A percentile compares a stretch with the other conserved stretches of the same genome.
phyloP scores from a whole-genome alignment of 2,888 invertebrate genomes.

The Melanophora roralis region DNA sequence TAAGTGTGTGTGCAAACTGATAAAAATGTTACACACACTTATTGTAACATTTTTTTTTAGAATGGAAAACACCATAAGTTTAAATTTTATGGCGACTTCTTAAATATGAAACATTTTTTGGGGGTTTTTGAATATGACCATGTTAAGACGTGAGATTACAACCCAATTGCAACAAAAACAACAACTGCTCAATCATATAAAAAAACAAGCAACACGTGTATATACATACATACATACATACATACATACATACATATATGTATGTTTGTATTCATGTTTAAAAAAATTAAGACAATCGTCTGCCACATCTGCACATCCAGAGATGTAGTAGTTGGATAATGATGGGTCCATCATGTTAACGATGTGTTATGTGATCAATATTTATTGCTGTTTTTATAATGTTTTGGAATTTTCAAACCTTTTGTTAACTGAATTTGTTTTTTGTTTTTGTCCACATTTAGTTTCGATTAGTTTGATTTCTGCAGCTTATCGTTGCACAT shows the following conservation, averaged over 20 bases:
- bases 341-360: constrained; percentile 60
- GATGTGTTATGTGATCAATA: constrained; percentile 63
- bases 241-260: too few species aligned
- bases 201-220: background rate
- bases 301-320: constrained; percentile 50
- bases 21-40: too few species aligned
- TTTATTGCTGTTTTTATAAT: constrained; percentile 48
- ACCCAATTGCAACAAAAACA: constrained; percentile 32
- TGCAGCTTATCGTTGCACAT: constrained; percentile 71
- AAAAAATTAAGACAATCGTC: constrained; percentile 55
- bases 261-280: constrained; percentile 38
- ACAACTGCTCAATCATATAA: background rate
- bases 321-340: constrained; percentile 59
- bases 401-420: constrained; percentile 4
- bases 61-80: constrained; percentile 16
- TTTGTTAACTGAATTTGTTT: background rate
- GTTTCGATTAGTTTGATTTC: constrained; percentile 60
- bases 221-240: too few species aligned
- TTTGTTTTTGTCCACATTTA: constrained; percentile 41
- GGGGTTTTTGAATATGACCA: constrained; percentile 37
- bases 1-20: too few species aligned
- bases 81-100: constrained; percentile 28
- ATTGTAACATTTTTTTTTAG: too few species aligned
- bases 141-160: constrained; percentile 59
- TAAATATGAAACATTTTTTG: constrained; percentile 36